Conservation (phyloP, 2,113 vertebrate genomes). For the Phalacrocorax brasilianus region DNA sequence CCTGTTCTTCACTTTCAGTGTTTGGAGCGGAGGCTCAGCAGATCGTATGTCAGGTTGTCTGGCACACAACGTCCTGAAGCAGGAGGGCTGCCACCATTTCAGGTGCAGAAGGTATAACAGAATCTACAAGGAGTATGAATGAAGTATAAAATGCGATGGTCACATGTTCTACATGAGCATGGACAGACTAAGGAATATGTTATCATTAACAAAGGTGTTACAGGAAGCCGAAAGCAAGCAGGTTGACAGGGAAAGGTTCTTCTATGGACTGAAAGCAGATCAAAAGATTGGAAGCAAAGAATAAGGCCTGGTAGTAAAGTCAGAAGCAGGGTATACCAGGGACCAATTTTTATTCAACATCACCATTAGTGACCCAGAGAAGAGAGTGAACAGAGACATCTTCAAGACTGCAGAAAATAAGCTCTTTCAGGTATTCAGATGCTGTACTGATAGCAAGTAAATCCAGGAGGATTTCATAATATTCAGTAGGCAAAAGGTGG, state of each 20-base stretch:
- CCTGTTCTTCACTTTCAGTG: neutral
- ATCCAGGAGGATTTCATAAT: neutral
- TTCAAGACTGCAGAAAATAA: neutral
- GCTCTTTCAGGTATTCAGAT: neutral
- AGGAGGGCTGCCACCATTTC: neutral
- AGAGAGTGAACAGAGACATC: neutral
- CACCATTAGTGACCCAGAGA: neutral
- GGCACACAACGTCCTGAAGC: neutral
- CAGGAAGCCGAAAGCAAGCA: neutral
- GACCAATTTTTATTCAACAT: neutral
- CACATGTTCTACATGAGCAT: neutral
- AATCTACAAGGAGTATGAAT: neutral
- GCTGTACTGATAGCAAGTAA: neutral
- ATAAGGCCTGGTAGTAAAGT: neutral
- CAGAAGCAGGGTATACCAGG: neutral
- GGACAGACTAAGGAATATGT: neutral
- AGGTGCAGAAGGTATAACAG: neutral
- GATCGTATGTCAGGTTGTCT: neutral
- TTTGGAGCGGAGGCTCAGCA: neutral
- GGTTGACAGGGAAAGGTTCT: neutral
- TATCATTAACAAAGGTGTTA: rapidly evolving
- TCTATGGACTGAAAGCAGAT: neutral
- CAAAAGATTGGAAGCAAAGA: neutral
- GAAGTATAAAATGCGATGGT: neutral
- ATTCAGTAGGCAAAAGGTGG: neutral